Base-by-base conservation (phyloP, 1,140 invertebrate genomes). In the Proales similis region DNA sequence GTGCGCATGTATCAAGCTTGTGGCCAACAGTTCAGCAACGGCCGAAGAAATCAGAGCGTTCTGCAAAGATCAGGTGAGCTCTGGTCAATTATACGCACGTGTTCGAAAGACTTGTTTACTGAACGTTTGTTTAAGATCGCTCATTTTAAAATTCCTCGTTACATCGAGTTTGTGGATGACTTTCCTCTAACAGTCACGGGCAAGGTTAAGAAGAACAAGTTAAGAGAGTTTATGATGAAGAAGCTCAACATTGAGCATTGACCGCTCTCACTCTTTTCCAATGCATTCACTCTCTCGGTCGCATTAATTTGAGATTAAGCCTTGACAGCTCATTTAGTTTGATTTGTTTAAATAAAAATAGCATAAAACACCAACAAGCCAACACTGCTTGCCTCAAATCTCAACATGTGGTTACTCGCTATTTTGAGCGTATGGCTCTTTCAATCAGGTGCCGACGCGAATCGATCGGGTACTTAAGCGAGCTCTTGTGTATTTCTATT, bases 171-270 rank as follows among this genome's bases (percentile, higher is more conserved):
- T 67, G 77, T 86, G 0, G 67, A 74, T 0, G 74, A 82, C 26
- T 90, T 85, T 74, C 88, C 89, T 9, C 84, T 84, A 69, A 92
- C 88, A 0, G 77, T 80, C 0, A 87, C 86, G 1, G 89, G 88
- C 1, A 92, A 89, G 78, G 80, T 88, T 39, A 83, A 87, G 71
- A 89, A 89, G 68, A 82, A 77, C 69, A 80, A 79, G 68, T 72
- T 88, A 2, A 70, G 73, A 17, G 72, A 84, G 63, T 61, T 38
- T 29, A 27, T 63, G 11, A 43, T 7, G 6, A 47, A 63, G 42
- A 43, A 63, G 43, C 14, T 63, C 7, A 24, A 39, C 4, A 24
- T 57, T 14, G n/a, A n/a, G n/a, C n/a, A n/a, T n/a, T n/a, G n/a
- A n/a, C n/a, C n/a, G n/a, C n/a, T n/a, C n/a, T n/a, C n/a, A n/a